Percentiles rank a stretch among this genome's conserved stretches.
Conservation (phyloP, 53 echinoderm and acorn worm genomes). For the Arbacia lixula region DNA sequence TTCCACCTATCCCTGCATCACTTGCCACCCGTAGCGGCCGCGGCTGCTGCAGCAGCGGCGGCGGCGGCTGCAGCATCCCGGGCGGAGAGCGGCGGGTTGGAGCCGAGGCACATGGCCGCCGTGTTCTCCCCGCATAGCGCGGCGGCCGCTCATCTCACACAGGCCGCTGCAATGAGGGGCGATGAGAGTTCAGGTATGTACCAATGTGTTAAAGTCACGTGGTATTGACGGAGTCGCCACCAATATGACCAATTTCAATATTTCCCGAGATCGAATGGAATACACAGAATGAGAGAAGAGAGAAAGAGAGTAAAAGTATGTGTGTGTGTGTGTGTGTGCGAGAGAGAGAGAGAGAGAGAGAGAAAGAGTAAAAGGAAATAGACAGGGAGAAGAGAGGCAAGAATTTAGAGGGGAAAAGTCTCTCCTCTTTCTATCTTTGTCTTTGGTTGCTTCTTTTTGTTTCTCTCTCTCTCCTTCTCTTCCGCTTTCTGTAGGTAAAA, state of each 20-base stretch:
- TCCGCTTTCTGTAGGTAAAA: no score
- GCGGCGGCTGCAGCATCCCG: conserved; percentile 42
- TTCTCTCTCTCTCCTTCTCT: no score
- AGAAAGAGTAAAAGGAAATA: background rate
- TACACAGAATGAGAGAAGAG: no score
- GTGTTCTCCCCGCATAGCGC: conserved; percentile 54
- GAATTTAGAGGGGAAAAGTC: background rate
- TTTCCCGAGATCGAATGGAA: no score
- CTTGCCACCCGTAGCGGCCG: conserved; percentile 60
- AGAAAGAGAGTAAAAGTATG: no score
- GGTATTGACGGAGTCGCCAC: no score
- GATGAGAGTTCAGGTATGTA: conserved; percentile 49
- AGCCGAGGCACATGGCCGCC: conserved; percentile 11
- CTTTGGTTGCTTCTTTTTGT: no score
- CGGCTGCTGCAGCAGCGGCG: conserved; percentile 52
- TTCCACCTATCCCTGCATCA: conserved; percentile 69
- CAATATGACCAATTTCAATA: no score
- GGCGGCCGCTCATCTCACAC: conserved; percentile 52
- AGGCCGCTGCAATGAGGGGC: conserved; percentile 44
- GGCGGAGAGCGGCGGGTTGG: background rate
- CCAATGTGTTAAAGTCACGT: no score
- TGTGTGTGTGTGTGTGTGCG: conserved; percentile 14
- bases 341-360: background rate
- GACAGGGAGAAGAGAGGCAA: background rate
- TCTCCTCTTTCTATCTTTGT: no score